Conservation (phyloP, 2,888 invertebrate genomes). For the Alsophila aescularia region DNA sequence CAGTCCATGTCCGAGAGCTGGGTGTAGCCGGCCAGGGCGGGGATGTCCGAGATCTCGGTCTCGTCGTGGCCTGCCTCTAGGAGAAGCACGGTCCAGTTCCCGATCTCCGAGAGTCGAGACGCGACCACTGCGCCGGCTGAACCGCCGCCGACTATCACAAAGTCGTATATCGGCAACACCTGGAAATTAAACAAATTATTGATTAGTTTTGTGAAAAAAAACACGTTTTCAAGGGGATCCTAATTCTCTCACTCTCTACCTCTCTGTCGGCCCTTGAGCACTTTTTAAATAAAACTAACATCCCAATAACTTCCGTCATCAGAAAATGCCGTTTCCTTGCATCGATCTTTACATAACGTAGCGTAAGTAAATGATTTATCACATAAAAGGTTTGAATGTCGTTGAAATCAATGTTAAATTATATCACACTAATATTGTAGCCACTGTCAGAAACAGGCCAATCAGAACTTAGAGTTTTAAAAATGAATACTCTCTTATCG, state of each 20-base stretch:
- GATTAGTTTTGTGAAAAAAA: background rate
- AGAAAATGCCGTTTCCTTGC: too few relatives aligned
- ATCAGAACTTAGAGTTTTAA: too few relatives aligned
- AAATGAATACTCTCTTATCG: too few relatives aligned
- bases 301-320: too few relatives aligned
- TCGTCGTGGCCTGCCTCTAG: constrained; percentile 95
- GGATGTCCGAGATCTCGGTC: constrained; percentile 94
- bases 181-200: constrained; percentile 60
- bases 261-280: too few relatives aligned
- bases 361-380: too few relatives aligned
- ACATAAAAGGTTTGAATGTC: too few relatives aligned
- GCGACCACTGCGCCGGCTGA: constrained; percentile 96
- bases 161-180: constrained; percentile 92
- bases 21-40: constrained; percentile 92
- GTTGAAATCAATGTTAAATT: too few relatives aligned
- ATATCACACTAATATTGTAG: too few relatives aligned
- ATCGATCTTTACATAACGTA: too few relatives aligned
- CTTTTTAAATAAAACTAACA: too few relatives aligned
- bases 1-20: constrained; percentile 95
- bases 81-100: constrained; percentile 92
- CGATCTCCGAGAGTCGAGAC: constrained; percentile 91
- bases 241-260: background rate
- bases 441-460: too few relatives aligned
- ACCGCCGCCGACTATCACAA: constrained; percentile 93
- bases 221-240: background rate